phyloP scores from a whole-genome alignment of 1,140 invertebrate genomes.

The Cyphomyrmex costatus region DNA sequence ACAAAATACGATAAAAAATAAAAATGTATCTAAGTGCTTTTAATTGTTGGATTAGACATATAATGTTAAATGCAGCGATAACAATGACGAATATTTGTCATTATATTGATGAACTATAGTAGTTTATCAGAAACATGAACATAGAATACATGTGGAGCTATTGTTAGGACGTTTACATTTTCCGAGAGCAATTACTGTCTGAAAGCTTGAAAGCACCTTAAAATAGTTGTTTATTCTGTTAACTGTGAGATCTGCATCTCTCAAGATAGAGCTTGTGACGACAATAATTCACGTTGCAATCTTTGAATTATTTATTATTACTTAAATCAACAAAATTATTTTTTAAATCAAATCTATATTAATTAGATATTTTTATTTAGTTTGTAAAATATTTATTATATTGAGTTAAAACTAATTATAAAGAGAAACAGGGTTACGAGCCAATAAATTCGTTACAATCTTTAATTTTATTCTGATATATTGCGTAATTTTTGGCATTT shows the following conservation, averaged over 20 bases:
- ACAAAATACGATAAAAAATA: background rate
- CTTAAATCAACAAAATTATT: background rate
- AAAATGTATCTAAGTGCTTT: background rate
- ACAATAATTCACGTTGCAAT: background rate
- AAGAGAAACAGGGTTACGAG: too few relatives aligned
- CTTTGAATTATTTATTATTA: background rate
- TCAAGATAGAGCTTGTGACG: background rate
- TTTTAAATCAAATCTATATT: background rate
- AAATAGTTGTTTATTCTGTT: conserved; percentile 45
- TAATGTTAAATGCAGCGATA: background rate
- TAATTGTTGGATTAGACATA: background rate
- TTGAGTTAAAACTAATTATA: too few relatives aligned
- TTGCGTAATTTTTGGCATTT: too few relatives aligned
- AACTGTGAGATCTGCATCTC: background rate
- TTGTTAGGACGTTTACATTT: conserved; percentile 69
- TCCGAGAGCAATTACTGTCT: conserved; percentile 33
- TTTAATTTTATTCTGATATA: too few relatives aligned
- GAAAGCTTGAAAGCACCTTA: conserved; percentile 34
- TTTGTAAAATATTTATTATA: too few relatives aligned
- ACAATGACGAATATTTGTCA: too few relatives aligned
- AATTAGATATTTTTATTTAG: conserved; percentile 3
- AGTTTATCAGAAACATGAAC: too few relatives aligned
- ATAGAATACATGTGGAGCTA: conserved; percentile 70
- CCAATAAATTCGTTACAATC: too few relatives aligned
- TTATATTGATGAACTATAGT: too few relatives aligned